Evolutionary conservation across 2,888 invertebrate species (phyloP), one percentile per base, ranked within the genome.

Genomic region (Conchocele bisecta): DNA sequence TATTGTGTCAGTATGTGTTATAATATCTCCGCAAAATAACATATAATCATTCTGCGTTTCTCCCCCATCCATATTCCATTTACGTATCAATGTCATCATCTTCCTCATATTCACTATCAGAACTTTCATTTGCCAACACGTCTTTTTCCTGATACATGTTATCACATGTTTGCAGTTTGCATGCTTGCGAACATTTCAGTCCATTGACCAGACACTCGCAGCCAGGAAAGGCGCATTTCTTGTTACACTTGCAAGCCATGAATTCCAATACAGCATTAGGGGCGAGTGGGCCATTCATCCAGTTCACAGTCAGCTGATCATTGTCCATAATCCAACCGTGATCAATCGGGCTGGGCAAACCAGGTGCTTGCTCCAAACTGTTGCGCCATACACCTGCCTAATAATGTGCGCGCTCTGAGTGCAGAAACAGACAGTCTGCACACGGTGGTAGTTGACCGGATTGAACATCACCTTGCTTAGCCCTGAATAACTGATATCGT

Each of bases 401-500:
- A 48, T 79, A 79, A 59, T 77, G 72, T 11, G 76, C 78, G 13
- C 76, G 44, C 20, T 26, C 26, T n/a, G 50, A 33, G 42, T 75
- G 70, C 26, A 42, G 9, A 2, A 20, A 13, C 20, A 76, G 35
- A 13, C 35, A 29, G 35, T 64, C 75, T 48, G 39, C n/a, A 41
- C 71, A 68, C 28, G 71, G 71, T 48, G 72, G 75, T 15, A 78
- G 65, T 50, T 68, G 56, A 3, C 42, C 17, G 17, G 39, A 44
- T 22, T 76, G 60, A n/a, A 64, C 31, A n/a, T 73, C 66, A n/a
- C 69, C 74, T 53, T 59, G 41, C 29, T 57, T 75, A 11, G 48
- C 57, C 35, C 63, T 41, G 22, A 78, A 76, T 11, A 65, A 54
- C 11, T 75, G 37, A 51, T 75, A 67, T 9, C 75, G 24, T 15